These are phyloP conservation scores for Tuta absoluta DNA, from an alignment of 2,888 invertebrate genomes.

Conservation along the genomic window DNA sequence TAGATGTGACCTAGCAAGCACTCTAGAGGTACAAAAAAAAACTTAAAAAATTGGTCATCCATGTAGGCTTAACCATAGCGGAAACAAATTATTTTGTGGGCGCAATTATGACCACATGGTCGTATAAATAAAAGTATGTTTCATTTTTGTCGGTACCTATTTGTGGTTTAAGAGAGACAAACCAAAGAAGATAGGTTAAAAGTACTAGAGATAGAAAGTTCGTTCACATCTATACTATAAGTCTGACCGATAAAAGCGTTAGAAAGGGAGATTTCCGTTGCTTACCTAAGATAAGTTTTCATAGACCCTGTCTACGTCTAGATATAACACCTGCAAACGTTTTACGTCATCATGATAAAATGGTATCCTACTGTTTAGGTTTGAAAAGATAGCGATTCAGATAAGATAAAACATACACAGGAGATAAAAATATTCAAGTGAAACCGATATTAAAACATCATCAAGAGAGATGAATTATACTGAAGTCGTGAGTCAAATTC, in stretches of 20 bases:
- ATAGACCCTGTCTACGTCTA: not conserved
- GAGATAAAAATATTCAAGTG: not conserved
- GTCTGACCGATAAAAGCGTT: no score
- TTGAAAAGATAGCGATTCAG: not conserved
- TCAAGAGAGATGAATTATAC: no score
- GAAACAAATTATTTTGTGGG: not conserved
- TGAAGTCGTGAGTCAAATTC: no score
- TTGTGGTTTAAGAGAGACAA: not conserved
- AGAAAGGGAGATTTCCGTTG: no score
- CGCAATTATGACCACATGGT: constrained; percentile 2
- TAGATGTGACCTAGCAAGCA: not conserved
- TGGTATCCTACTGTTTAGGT: not conserved
- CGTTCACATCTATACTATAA: no score
- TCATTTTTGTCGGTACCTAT: not conserved
- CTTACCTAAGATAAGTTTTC: not conserved
- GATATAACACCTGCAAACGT: not conserved
- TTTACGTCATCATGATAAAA: not conserved
- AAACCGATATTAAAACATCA: no score
- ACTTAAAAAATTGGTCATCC: not conserved
- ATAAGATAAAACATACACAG: constrained; percentile 2
- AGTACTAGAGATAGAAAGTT: not conserved
- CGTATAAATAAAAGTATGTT: not conserved
- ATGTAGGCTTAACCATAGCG: not conserved
- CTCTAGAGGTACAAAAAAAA: not conserved
- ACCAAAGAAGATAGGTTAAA: not conserved